Base-by-base conservation (phyloP, 2,888 invertebrate genomes). In the Cryptus viduatorius region DNA sequence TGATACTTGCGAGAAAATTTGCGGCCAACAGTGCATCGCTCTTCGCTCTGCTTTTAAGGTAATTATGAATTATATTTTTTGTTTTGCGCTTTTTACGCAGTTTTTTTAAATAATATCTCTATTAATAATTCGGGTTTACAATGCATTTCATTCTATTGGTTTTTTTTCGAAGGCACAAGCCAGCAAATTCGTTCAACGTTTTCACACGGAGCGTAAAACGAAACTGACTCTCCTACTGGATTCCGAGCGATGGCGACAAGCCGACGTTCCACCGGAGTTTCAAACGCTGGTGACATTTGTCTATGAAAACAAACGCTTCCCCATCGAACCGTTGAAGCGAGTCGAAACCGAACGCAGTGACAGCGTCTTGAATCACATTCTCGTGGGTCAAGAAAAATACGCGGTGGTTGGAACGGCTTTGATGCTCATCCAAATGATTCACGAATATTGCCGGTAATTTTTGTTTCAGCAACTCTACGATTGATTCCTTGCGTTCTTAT, bases 181-280 rank as follows among this genome's bases (percentile, higher is more conserved):
- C 0, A 97, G 97, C 92, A 97, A 97, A 91, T 99, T 98, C 94
- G 97, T 98, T 73, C 97, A 97, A 91, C 96, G 97, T 90, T 98
- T 99, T 93, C 99, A 99, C 94, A 95, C 96, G 56, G 98, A 98
- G 91, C 95, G 98, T 65, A 97, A 98, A 94, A 96, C 96, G 73
- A 98, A 98, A 94, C 94, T 99, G 76, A 97, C 97, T 59, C 94
- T 97, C 84, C 95, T 98, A 50, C 94, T 99, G 64, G 99, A 99
- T 92, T 96, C 96, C 86, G 99, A 99, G 94, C 95, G 97, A 83
- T 99, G 99, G 99, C 98, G 97, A 91, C 96, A 97, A 89, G 97
- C 98, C 4, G 98, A 98, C 90, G 98, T 99, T 72, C 98, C 98
- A 0, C 95, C 95, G 87, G 98, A 98, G 92, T 97, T 99, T 92